Evolutionary conservation across 2,888 invertebrate species (phyloP), one percentile per base, ranked within the genome.

Genomic region (Aplocera efformata): DNA sequence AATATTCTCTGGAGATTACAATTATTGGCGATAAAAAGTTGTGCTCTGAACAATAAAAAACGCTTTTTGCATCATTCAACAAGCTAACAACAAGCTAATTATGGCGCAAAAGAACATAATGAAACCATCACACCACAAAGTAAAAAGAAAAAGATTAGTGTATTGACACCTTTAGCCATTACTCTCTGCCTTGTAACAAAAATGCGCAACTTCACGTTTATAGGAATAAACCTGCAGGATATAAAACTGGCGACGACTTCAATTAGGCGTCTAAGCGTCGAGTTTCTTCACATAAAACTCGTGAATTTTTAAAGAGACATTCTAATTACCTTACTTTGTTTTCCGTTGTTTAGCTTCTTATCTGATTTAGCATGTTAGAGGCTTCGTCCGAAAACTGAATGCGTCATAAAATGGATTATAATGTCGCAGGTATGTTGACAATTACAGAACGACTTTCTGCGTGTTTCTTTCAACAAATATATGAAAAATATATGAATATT

Each of bases 191-290:
- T 61, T 56, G 47, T 59, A 55, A 54, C 58, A 56, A 43, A 64
- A 66, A 70, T 56, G 63, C 56, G 50, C 59, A 58, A 64, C 59
- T 64, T 64, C 46, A 51, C 59, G 60, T 59, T 67, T 17, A 17
- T 17, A n/a, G n/a, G n/a, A n/a, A n/a, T n/a, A n/a, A n/a, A 17
- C 13, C 13, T 17, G 2, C 13, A 56, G 56, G 53, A 45, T 58
- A 59, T 60, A 51, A 54, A 57, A 54, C 50, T 50, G 53, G 50
- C 48, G 53, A 57, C 47, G 57, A 51, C 50, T 54, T 57, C 54
- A 54, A 57, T 57, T 57, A 57, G 57, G 42, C 54, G 42, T 53
- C 46, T 53, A 54, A 50, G 50, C 49, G 49, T 38, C 48, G 43
- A 44, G 45, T 40, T 32, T 24, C 34, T 42, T 51, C 36, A 25